phyloP scores from a whole-genome alignment of 1,140 invertebrate genomes.

The Armadillidium nasatum region DNA sequence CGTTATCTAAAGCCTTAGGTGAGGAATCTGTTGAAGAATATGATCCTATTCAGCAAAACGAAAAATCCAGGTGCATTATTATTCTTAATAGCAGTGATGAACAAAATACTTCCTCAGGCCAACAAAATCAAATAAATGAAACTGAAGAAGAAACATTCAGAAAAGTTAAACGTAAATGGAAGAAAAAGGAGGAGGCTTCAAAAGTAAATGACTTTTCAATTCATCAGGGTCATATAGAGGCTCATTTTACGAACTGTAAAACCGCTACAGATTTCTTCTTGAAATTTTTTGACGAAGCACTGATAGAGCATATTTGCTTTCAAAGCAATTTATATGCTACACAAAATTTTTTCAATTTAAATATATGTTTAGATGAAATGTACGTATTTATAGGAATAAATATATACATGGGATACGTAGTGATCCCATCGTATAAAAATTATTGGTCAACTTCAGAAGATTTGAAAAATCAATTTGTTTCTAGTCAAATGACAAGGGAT shows the following conservation, averaged over 20 bases:
- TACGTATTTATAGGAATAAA: constrained; percentile 31
- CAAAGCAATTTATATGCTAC: constrained; percentile 30
- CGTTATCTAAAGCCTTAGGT: no score
- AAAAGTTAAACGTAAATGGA: constrained; percentile 6
- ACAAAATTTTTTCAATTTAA: constrained; percentile 19
- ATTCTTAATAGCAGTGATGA: no score
- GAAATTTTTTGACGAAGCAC: constrained; percentile 11
- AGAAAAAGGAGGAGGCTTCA: constrained; percentile 3
- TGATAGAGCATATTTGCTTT: constrained; percentile 23
- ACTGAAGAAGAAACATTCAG: no score
- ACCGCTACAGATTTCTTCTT: constrained; percentile 12
- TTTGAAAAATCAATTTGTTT: constrained; percentile 13
- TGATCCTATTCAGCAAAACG: no score
- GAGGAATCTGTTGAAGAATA: no score
- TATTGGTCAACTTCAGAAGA: constrained; percentile 22
- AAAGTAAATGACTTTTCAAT: neutral
- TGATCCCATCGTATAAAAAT: constrained; percentile 9
- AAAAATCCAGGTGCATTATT: no score
- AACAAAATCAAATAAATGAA: no score
- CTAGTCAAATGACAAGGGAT: constrained; percentile 24
- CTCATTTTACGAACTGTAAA: neutral
- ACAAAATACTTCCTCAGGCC: no score
- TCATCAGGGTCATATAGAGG: neutral
- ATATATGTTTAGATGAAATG: constrained; percentile 29
- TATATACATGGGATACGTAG: constrained; percentile 29